Conservation (phyloP, 2,113 vertebrate species). For the Sceloporus tristichus region DNA sequence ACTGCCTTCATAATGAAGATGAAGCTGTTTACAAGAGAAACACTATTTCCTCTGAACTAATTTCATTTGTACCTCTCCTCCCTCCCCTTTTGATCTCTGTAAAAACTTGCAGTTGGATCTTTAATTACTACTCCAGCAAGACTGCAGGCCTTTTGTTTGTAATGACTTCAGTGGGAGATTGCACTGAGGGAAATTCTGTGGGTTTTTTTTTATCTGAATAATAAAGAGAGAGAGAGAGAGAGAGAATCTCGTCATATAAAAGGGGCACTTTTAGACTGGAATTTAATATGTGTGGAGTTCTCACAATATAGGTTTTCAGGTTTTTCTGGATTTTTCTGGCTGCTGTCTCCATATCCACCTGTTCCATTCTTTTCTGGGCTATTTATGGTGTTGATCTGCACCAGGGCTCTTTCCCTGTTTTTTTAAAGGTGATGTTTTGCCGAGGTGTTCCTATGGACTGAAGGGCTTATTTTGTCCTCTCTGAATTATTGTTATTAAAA, state of each 20-base stretch:
- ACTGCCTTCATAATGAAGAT: constrained; percentile 36
- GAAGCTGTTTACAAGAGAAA: constrained; percentile 29
- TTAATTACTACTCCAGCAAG: not conserved
- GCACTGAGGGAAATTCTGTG: not conserved
- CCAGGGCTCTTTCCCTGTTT: too few relatives aligned
- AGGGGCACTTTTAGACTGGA: too few relatives aligned
- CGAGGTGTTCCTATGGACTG: too few relatives aligned
- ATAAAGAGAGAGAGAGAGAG: not conserved
- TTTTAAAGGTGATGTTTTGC: too few relatives aligned
- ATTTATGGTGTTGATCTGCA: too few relatives aligned
- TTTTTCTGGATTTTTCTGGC: too few relatives aligned
- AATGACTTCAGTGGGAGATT: not conserved
- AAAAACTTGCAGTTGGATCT: not conserved
- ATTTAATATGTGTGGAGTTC: too few relatives aligned
- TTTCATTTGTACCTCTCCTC: not conserved
- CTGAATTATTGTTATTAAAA: too few relatives aligned
- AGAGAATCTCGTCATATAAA: not conserved
- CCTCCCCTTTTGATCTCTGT: not conserved
- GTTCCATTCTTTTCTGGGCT: too few relatives aligned
- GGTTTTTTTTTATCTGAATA: not conserved
- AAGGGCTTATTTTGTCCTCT: too few relatives aligned
- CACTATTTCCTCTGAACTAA: constrained; percentile 3
- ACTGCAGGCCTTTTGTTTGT: constrained; percentile 6
- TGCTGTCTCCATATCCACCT: too few relatives aligned
- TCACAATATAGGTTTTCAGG: too few relatives aligned